Evolutionary conservation across 2,113 vertebrate species (phyloP).

Genomic region (Sander lucioperca): DNA sequence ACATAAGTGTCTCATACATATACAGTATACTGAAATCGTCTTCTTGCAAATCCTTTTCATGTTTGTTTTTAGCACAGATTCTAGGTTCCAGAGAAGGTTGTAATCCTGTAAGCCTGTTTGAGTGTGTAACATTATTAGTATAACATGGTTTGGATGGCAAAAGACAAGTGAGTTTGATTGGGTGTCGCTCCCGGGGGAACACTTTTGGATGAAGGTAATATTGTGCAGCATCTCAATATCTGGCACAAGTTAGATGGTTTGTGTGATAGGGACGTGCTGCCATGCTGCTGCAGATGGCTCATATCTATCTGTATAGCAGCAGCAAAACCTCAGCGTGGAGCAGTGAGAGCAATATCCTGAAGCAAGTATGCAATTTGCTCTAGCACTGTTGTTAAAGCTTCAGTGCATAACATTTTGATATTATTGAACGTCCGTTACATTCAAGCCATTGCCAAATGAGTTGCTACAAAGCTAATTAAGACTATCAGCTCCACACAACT

Average conservation of each 20-base stretch:
- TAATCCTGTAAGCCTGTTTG: constrained; percentile 75
- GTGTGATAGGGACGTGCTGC: constrained; percentile 50
- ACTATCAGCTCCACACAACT: too few species aligned
- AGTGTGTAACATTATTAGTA: constrained; percentile 73
- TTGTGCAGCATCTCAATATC: constrained; percentile 55
- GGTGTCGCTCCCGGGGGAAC: constrained; percentile 53
- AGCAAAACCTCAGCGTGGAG: constrained; percentile 15
- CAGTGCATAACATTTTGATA: too few species aligned
- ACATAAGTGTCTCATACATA: constrained; percentile 44
- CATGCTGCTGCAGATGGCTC: constrained; percentile 56
- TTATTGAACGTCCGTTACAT: too few species aligned
- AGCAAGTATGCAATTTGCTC: constrained; percentile 50
- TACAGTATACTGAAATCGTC: constrained; percentile 42
- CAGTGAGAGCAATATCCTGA: constrained; percentile 52
- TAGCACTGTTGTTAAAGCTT: constrained; percentile 37
- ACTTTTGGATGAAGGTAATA: constrained; percentile 61
- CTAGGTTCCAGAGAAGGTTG: constrained; percentile 60
- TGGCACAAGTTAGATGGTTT: constrained; percentile 60
- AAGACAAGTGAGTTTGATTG: constrained; percentile 65
- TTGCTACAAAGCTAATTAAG: too few species aligned
- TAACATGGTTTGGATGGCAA: constrained; percentile 65
- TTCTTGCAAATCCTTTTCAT: constrained; percentile 52
- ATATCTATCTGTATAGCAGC: constrained; percentile 40
- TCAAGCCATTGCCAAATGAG: too few species aligned
- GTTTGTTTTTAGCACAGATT: constrained; percentile 70